phyloP scores from a whole-genome alignment of 2,888 invertebrate genomes.

The Shargacucullia verbasci region DNA sequence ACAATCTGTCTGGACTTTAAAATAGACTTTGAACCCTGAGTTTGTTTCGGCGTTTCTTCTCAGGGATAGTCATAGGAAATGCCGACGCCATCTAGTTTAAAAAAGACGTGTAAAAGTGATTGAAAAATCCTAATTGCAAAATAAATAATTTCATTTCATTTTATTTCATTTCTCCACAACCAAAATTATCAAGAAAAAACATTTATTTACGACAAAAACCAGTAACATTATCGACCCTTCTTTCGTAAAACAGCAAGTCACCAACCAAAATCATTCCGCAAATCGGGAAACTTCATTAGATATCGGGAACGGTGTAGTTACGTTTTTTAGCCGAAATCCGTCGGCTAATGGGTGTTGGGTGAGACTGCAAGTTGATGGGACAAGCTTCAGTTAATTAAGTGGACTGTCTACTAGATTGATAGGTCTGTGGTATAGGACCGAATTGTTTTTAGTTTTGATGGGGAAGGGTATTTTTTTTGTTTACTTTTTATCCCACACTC shows the following conservation, averaged over 20 bases:
- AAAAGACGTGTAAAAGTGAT: no score
- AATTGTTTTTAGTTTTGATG: conserved; percentile 44
- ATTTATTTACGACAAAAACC: no score
- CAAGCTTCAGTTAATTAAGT: conserved; percentile 58
- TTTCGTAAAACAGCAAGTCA: conserved; percentile 26
- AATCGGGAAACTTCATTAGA: conserved; percentile 52
- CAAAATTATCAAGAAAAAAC: no score
- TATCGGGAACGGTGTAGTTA: conserved; percentile 34
- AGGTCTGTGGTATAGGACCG: conserved; percentile 43
- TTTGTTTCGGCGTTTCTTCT: no score
- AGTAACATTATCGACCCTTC: no score
- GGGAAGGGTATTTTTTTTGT: not conserved
- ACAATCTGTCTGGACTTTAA: no score
- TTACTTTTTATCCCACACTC: no score
- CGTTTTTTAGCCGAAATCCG: conserved; percentile 33
- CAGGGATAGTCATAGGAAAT: no score
- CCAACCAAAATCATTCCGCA: conserved; percentile 25
- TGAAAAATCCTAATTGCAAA: no score
- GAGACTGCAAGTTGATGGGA: conserved; percentile 43
- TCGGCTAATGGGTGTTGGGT: conserved; percentile 35
- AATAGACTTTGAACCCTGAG: no score
- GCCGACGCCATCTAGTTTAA: no score
- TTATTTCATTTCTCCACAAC: no score
- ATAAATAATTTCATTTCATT: not conserved
- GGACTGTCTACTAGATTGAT: conserved; percentile 60